Evolutionary conservation across 2,113 vertebrate genomes (phyloP), one percentile per base, ranked within the genome.

Genomic region (Taxidea taxus): DNA sequence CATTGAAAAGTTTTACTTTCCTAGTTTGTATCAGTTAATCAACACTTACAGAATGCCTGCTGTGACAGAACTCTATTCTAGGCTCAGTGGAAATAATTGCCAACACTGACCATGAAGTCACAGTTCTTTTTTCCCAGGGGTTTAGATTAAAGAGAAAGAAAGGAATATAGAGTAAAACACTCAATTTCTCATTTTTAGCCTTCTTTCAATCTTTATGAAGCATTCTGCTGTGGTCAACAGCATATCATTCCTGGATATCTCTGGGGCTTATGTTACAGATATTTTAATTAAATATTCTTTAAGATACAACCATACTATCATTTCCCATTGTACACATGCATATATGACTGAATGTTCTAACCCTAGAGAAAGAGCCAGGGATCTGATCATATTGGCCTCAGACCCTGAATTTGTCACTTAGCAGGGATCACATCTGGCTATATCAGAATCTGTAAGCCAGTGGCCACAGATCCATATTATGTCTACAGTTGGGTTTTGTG

Each of bases 21-120:
- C 54, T 92, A 64, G 34, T 88, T 90, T 89, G 60, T 89, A 39
- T 96, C 74, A 90, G 86, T 91, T 97, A 96, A 96, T 95, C 51
- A 97, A 91, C n/a, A 91, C 77, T 97, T 86, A 95, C 82, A 78
- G 84, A 93, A 58, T 51, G 39, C 72, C 82, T 82, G 51, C 62
- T 97, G 77, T 27, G 82, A 39, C 31, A 90, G 42, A 70, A 74
- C 72, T 70, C 54, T 86, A 49, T 96, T 95, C 66, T 91, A 94
- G 96, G 56, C 78, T 90, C 91, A 75, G 23, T 37, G 18, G 75
- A 88, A 90, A 87, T 49, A 75, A 85, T 78, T 78, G 23, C 54
- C 84, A 88, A 90, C 60, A 80, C 37, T 25, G 29, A 2, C 34
- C 60, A 34, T 54, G 60, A 7, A 44, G 44, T 68, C 18, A 77